Evolutionary conservation across 1,140 invertebrate genomes (phyloP).

Genomic region (Magallana gigas): DNA sequence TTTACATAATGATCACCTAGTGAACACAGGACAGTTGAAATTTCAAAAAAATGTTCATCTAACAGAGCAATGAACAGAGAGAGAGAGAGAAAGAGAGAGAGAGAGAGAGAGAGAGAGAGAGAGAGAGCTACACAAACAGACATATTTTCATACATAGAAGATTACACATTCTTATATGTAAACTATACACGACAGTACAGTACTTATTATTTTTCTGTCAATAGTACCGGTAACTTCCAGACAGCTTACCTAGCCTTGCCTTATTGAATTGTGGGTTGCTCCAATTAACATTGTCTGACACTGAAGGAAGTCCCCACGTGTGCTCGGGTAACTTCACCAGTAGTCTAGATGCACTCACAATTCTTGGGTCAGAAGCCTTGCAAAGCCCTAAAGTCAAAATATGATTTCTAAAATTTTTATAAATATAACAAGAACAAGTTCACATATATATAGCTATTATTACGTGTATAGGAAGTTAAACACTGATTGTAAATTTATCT

Average conservation of each 20-base stretch:
- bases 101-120: no score
- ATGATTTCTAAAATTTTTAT: not conserved
- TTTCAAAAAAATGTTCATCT: no score
- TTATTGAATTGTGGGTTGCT: constrained; percentile 65
- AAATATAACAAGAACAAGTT: not conserved
- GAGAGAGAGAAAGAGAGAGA: no score
- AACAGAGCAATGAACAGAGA: no score
- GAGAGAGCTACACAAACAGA: no score
- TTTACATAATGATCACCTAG: constrained; percentile 60
- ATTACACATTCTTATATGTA: no score
- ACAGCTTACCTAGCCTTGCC: constrained; percentile 58
- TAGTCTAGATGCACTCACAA: constrained; percentile 52
- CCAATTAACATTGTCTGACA: constrained; percentile 69
- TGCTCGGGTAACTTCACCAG: constrained; percentile 75
- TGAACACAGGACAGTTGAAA: not conserved
- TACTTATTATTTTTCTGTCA: no score
- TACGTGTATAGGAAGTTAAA: not conserved
- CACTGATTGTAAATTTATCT: not conserved
- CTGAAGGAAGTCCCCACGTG: constrained; percentile 71
- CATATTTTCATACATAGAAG: no score
- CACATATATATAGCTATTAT: no score
- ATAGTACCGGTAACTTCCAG: no score
- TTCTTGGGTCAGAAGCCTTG: not conserved
- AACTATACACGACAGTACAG: no score
- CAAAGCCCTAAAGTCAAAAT: not conserved